Evolutionary conservation across 2,888 invertebrate species (phyloP).

Genomic region (Melanophora roralis): DNA sequence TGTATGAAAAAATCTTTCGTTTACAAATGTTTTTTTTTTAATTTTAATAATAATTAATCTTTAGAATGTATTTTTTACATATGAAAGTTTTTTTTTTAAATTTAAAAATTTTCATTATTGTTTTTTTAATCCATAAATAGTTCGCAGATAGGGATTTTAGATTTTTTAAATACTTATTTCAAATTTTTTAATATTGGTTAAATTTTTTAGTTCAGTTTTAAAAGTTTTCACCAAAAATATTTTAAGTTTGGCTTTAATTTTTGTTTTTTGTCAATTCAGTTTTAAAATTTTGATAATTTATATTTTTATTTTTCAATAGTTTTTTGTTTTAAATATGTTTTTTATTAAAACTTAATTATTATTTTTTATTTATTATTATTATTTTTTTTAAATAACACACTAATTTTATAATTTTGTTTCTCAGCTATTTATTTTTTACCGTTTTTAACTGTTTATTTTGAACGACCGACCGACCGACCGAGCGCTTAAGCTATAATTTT

Average conservation of each 20-base stretch:
- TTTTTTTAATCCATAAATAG: too few relatives aligned
- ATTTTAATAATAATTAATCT: too few relatives aligned
- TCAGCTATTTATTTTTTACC: conserved; percentile 1
- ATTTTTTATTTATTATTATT: not conserved
- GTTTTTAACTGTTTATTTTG: conserved; percentile 13
- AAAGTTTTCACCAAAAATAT: too few relatives aligned
- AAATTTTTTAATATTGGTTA: not conserved
- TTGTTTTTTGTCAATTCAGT: conserved; percentile 1
- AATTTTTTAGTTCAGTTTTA: too few relatives aligned
- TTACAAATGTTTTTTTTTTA: too few relatives aligned
- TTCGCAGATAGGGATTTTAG: too few relatives aligned
- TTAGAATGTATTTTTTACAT: too few relatives aligned
- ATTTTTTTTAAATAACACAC: not conserved
- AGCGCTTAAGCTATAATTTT: conserved; percentile 21
- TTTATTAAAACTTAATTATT: not conserved
- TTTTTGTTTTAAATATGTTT: not conserved
- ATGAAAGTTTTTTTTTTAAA: too few relatives aligned
- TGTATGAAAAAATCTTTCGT: too few relatives aligned
- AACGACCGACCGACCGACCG: conserved; percentile 66
- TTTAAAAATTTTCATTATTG: too few relatives aligned
- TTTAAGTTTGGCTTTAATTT: too few relatives aligned
- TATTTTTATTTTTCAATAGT: not conserved
- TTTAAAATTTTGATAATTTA: not conserved
- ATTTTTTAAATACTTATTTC: too few relatives aligned
- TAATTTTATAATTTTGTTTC: not conserved